Evolutionary conservation across 2,797 vertebrate species (phyloP), one percentile per base, ranked within the genome.

Genomic region (Coregonus ussuriensis): DNA sequence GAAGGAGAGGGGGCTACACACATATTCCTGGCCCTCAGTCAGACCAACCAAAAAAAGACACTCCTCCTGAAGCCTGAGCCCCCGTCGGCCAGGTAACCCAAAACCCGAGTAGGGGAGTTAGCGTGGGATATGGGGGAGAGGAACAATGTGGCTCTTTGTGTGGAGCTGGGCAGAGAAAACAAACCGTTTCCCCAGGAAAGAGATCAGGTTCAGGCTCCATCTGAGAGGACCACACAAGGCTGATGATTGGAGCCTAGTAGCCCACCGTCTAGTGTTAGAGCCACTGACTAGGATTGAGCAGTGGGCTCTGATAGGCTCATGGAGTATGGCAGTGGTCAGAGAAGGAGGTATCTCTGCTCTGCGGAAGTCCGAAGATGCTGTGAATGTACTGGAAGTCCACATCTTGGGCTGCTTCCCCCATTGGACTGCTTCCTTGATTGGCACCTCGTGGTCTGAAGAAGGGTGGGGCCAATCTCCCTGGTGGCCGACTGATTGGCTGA

Each of bases 81-180:
- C 86, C 82, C 54, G 87, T 91, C 82, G 74, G 83, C 90, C 91
- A 93, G 91, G 91, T 93, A 93, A 93, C 89, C 88, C 86, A 89
- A 93, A 90, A 91, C 93, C 91, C 86, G 85, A 91, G 89, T 88
- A 88, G 90, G 89, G 31, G 92, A 91, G 90, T 91, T 87, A 84
- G 91, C 85, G 91, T 93, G 91, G 93, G 91, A 93, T 91, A 91
- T 86, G 85, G 85, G 83, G 87, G 86, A 86, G 89, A 88, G 86
- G 91, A 93, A 93, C 92, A 93, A 93, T 92, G 91, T 88, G 89
- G 88, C 87, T 92, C 92, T 93, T 92, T 93, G 92, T 93, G 91
- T 86, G 81, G 59, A 93, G 91, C 86, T 72, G 84, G 89, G 91
- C 88, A 89, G 87, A 83, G 91, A 93, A 93, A 93, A 93, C 90